phyloP scores from a whole-genome alignment of 2,113 vertebrate genomes.

The Lagopus leucura region DNA sequence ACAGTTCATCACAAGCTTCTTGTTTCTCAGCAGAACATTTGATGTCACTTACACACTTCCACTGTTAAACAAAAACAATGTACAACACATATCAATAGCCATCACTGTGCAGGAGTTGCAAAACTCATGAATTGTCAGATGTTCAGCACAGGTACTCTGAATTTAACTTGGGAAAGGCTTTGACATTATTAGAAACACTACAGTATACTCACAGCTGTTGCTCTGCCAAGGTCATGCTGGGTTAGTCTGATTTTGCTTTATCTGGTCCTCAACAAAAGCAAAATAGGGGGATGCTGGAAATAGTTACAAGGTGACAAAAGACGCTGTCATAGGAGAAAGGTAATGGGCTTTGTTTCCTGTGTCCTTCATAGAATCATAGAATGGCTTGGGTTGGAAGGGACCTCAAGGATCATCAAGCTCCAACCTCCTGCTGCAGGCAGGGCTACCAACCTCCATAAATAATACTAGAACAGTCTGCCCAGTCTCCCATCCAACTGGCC shows the following conservation, averaged over 20 bases:
- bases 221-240: neutral
- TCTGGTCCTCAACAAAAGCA: neutral
- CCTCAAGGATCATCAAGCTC: too few relatives aligned
- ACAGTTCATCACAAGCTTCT: slow-evolving; percentile 85
- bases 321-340: neutral
- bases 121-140: neutral
- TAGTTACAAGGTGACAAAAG: neutral
- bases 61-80: slow-evolving; percentile 60
- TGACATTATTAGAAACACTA: neutral
- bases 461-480: too few relatives aligned
- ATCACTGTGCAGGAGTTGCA: neutral
- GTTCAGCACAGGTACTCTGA: neutral
- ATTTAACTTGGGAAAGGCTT: neutral
- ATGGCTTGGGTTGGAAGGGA: too few relatives aligned
- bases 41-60: slow-evolving; percentile 77
- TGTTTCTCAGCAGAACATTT: slow-evolving; percentile 75
- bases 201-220: neutral
- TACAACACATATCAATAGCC: neutral
- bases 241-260: neutral
- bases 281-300: neutral
- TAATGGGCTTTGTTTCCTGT: neutral
- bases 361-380: too few relatives aligned
- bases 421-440: too few relatives aligned
- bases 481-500: too few relatives aligned
- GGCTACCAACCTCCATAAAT: too few relatives aligned